Percentiles rank a stretch among this genome's conserved stretches.
Evolutionary conservation across 2,113 vertebrate genomes (phyloP).

Genomic region (Phylloscopus trochilus): DNA sequence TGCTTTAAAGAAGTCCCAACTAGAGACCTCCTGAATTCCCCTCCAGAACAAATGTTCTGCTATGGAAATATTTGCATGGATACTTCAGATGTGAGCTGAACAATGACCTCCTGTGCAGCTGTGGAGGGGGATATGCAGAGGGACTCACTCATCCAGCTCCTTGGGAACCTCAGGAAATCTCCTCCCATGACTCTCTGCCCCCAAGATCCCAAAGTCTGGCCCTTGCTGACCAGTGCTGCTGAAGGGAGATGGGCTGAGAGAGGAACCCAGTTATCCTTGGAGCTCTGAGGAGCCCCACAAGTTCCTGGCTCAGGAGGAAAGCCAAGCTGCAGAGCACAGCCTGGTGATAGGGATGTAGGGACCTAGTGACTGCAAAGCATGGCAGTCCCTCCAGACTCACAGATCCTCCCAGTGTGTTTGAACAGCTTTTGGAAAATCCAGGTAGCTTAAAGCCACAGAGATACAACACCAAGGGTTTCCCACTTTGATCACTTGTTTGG

Average conservation of each 20-base stretch:
- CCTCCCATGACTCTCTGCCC: background rate
- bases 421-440: background rate
- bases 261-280: background rate
- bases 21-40: background rate
- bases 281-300: background rate
- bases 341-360: background rate
- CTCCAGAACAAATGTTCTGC: background rate
- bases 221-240: background rate
- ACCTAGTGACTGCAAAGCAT: background rate
- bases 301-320: background rate
- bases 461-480: background rate
- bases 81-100: background rate
- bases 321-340: background rate
- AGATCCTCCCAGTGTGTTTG: background rate
- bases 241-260: background rate
- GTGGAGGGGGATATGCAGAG: background rate
- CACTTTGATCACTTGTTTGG: background rate
- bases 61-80: background rate
- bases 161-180: background rate
- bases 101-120: fast-evolving
- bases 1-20: background rate
- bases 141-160: background rate
- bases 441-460: background rate
- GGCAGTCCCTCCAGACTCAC: background rate
- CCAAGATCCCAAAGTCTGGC: background rate